These are phyloP conservation scores for Agonopterix heracliana DNA, from an alignment of 2,888 invertebrate species.

Conservation along the genomic window DNA sequence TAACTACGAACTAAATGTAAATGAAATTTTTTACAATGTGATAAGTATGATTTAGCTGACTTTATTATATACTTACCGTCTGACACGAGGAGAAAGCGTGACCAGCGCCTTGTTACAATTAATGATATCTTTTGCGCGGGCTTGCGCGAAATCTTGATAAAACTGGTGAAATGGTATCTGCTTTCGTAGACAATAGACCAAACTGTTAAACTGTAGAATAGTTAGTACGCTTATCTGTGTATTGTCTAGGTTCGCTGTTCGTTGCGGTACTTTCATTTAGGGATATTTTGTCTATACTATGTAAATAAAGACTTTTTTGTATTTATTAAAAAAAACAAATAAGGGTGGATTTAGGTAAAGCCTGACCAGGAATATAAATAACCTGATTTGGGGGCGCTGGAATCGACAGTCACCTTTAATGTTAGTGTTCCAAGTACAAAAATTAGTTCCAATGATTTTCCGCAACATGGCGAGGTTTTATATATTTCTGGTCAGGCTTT, in stretches of 20 bases:
- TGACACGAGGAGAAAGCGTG: slow-evolving; percentile 10
- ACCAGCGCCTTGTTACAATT: slow-evolving; percentile 13
- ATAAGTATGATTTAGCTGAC: slow-evolving; percentile 6
- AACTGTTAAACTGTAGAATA: neutral
- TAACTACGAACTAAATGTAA: neutral
- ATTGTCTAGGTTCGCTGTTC: neutral
- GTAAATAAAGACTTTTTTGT: too few species aligned
- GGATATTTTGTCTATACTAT: too few species aligned
- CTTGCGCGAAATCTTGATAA: slow-evolving; percentile 35
- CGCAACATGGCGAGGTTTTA: too few species aligned
- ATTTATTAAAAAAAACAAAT: too few species aligned
- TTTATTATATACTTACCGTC: slow-evolving; percentile 1
- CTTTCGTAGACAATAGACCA: slow-evolving; percentile 7
- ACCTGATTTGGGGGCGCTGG: too few species aligned
- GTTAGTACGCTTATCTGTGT: neutral
- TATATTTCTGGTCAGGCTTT: too few species aligned
- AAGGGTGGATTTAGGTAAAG: too few species aligned
- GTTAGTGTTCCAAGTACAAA: too few species aligned
- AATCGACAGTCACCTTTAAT: too few species aligned
- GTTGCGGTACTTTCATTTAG: too few species aligned
- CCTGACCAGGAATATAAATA: too few species aligned
- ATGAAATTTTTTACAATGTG: slow-evolving; percentile 9
- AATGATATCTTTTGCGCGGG: slow-evolving; percentile 12
- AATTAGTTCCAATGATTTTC: too few species aligned
- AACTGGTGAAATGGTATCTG: slow-evolving; percentile 46